These are phyloP conservation scores for Bergia sp. DNA, from an alignment of 92 coral and sea anemone genomes.

Conservation along the genomic window DNA sequence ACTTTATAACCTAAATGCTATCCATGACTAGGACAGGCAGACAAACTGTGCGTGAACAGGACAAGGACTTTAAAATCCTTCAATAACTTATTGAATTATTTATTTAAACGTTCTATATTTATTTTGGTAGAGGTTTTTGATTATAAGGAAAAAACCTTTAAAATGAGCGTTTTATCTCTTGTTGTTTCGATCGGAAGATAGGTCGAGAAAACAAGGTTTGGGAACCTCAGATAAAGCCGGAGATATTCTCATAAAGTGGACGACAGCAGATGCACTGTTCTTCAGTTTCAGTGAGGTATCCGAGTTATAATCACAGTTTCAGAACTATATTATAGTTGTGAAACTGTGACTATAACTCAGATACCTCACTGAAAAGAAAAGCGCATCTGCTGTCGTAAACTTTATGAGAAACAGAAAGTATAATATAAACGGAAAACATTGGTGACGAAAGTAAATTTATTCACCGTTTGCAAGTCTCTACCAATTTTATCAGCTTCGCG, in stretches of 20 bases:
- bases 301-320: not conserved
- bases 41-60: not conserved
- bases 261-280: not conserved
- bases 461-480: not conserved
- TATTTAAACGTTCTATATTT: constrained; percentile 10
- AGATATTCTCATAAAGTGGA: not conserved
- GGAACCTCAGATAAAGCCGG: not conserved
- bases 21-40: not conserved
- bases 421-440: not conserved
- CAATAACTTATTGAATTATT: constrained; percentile 13
- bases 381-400: not conserved
- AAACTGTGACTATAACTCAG: not conserved
- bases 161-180: not conserved
- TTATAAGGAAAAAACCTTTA: not conserved
- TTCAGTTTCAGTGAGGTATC: not conserved
- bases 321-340: not conserved
- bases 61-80: not conserved
- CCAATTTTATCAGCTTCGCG: not conserved
- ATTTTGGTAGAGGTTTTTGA: not conserved
- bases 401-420: not conserved
- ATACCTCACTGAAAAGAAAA: not conserved
- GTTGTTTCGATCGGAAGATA: not conserved
- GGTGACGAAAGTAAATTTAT: not conserved
- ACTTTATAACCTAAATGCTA: no score
- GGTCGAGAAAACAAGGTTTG: not conserved